Base-by-base conservation (phyloP, 2,113 vertebrate genomes). In the Otocyon megalotis region DNA sequence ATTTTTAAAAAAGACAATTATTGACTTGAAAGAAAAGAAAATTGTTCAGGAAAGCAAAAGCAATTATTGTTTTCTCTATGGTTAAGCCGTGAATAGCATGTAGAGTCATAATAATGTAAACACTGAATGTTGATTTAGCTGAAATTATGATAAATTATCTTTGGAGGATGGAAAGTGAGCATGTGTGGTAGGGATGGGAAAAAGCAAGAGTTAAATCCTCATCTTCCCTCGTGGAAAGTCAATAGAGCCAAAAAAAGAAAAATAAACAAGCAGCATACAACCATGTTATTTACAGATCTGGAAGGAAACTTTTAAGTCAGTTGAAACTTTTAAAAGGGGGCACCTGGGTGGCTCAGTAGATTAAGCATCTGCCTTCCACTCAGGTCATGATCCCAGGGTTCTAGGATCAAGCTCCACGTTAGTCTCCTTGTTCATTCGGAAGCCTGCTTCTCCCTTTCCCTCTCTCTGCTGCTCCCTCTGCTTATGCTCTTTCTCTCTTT, bases 61-160 rank as follows among this genome's bases (percentile, higher is more conserved):
- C 89, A 93, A 97, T 97, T 96, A 97, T 30, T 76, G 53, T 86
- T 94, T 93, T 96, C 92, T 94, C 92, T 87, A 89, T 87, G 89
- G 53, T 3, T 96, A 76, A 89, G 77, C 93, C 96, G 67, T 95
- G 69, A 97, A 71, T 83, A 88, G 58, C 84, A 80, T 79, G 76
- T 84, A 53, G 35, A 91, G 79, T 94, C 56, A 93, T 69, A 90
- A 91, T 72, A 95, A 85, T 82, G 48, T 90, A 89, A 96, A 96
- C 63, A 95, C 43, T 96, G 92, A 96, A 94, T 95, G 93, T 15
- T 87, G 79, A 87, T 84, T 35, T 95, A 89, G 85, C 56, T 92
- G 63, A 92, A 89, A 94, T 84, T 67, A 82, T 82, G 92, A 96
- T 72, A 48, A 93, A 90, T 90, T 84, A 79, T 77, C 85, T 37